Base-by-base conservation (phyloP, 2,888 invertebrate species). In the Drosophila eohydei region DNA sequence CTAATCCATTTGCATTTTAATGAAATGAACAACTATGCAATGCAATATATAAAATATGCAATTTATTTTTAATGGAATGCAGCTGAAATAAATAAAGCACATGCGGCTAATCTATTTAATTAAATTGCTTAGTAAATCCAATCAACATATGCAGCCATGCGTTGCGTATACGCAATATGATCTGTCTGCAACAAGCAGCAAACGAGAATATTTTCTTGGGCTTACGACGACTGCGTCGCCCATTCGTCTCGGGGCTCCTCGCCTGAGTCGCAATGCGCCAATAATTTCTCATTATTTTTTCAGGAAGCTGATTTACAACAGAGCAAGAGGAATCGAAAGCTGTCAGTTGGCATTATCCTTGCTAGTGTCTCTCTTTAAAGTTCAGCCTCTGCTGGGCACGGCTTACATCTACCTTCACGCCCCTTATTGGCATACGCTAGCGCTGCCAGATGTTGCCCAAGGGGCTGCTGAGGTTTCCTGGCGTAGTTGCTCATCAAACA, bases 281-380 rank as follows among this genome's bases (percentile, higher is more conserved):
- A 76, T 76, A 74, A 65, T 78, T 79, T 76, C 74, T 78, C 76
- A 76, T 76, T 78, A 78, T 65, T 78, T 76, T 76, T 76, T 78
- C 74, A 78, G 64, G 32, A 59, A 59, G 60, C 69, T 61, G 77
- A 70, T 62, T 70, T 71, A 74, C 71, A 71, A 62, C 62, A 26
- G n/a, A 36, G 32, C 56, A 12, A 28, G 38, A 51, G 61, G 14
- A 56, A 56, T 52, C 8, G 52, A 52, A 52, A 44, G 14, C 61
- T 59, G 79, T 58, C 79, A 68, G 74, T 16, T 58, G 44, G 44
- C 14, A 36, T 70, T 78, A 36, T 58, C 26, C 44, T 52, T 41
- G 58, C 14, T 21, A n/a, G 36, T 26, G 21, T 30, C 32, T 26
- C 34, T 43, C 44, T 68, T 73, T 63, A 67, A 78, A 57, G 57